Base-by-base conservation (phyloP, 2,797 vertebrate species). In the Phataginus tetradactyla region DNA sequence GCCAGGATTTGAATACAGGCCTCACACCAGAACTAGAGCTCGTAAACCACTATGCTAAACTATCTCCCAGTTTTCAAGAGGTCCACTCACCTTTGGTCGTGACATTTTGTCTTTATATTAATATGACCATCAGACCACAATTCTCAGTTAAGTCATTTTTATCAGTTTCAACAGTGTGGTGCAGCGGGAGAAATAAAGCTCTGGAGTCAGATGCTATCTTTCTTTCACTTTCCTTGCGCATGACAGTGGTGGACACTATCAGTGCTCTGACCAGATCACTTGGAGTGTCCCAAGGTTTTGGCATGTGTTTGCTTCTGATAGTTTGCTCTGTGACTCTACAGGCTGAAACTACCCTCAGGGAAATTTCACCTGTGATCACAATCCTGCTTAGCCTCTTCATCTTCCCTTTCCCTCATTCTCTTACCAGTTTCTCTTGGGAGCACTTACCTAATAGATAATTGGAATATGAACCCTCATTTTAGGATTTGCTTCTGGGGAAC, bases 401-500 rank as follows among this genome's bases (percentile, higher is more conserved):
- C 71, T 53, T 69, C 20, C 23, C 34, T 34, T 55, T 49, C 27
- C 71, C 57, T 53, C 69, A n/a, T n/a, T 63, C 34, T 69, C 68
- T 90, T 63, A 91, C 42, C 64, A 79, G 49, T 86, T 66, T 85
- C 78, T 79, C 61, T 53, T 74, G 39, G 29, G 74, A 94, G 42
- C 42, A 83, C 29, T 55, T 63, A 69, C 23, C n/a, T 74, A 68
- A 92, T 17, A 23, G 91, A 69, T 75, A 49, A 68, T 59, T 91
- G 32, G 23, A 39, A 86, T 21, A 61, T 27, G 39, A 87, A 88
- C 61, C 25, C 14, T 80, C 71, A 69, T 37, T 74, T 90, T 49
- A 39, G 80, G 37, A 75, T 71, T 86, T 93, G 80, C 61, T 96
- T 87, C 88, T 86, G 51, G 74, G 25, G n/a, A 69, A 68, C 2